Evolutionary conservation across 2,113 vertebrate genomes (phyloP).

Genomic region (Rhizomys pruinosus): DNA sequence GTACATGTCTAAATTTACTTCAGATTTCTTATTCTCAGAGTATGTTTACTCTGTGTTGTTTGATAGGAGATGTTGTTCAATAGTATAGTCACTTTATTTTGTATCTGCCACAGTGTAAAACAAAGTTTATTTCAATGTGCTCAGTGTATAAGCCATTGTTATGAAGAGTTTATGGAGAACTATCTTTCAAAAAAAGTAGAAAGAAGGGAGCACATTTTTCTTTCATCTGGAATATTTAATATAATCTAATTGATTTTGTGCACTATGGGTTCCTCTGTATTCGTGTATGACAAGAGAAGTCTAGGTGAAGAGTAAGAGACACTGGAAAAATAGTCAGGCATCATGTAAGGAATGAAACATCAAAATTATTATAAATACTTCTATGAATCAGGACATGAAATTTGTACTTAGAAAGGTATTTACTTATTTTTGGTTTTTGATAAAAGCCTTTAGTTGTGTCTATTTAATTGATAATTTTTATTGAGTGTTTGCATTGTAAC

Average conservation of each 20-base stretch:
- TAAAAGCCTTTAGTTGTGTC: too few species aligned
- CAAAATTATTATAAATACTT: neutral
- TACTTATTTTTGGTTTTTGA: too few species aligned
- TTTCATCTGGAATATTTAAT: conserved; percentile 70
- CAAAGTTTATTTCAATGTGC: conserved; percentile 46
- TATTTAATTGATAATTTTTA: neutral
- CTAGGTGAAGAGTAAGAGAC: neutral
- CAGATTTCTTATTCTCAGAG: neutral
- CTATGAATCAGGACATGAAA: neutral
- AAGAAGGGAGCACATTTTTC: conserved; percentile 22
- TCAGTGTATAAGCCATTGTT: conserved; percentile 54
- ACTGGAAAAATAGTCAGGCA: conserved; percentile 15
- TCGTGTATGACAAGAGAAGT: conserved; percentile 61
- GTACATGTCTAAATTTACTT: conserved; percentile 66
- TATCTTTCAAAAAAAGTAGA: neutral
- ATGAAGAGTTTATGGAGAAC: conserved; percentile 6
- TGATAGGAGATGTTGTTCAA: neutral
- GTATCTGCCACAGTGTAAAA: neutral
- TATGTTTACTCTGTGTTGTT: conserved; percentile 65
- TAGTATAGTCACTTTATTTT: neutral
- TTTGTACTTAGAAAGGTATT: neutral
- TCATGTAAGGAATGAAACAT: conserved; percentile 41
- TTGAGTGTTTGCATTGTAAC: too few species aligned
- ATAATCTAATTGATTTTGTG: conserved; percentile 65
- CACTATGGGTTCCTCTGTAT: conserved; percentile 34